Base-by-base conservation (phyloP, 2,888 invertebrate species). In the Andrena flavipes region DNA sequence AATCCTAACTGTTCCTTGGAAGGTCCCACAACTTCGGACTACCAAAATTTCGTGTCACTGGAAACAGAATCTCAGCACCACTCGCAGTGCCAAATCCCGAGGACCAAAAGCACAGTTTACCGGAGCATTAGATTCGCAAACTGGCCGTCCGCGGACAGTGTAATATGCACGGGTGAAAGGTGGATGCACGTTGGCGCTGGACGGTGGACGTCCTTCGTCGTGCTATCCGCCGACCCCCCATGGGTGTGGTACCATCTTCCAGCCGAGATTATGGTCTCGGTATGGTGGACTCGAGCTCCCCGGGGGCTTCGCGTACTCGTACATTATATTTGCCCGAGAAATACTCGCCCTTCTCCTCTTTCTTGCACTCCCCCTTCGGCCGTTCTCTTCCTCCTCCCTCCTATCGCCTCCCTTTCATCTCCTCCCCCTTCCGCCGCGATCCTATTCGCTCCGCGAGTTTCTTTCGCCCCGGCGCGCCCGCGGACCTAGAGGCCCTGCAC, bases 191-290 rank as follows among this genome's bases (percentile, higher is more conserved):
- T 16, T 30, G 30, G 42, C 29, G 62, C 73, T 54, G 73, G 63
- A 42, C 60, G 68, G 16, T 67, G 42, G 30, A 35, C 81, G 76
- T 65, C 72, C 75, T 65, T 48, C 78, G 64, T 68, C 68, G 29
- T 64, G 76, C 48, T 73, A 69, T 79, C 75, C 76, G 30, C 68
- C 85, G 87, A 89, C 90, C 90, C 89, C 90, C 90, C 88, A 88
- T 89, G 89, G 90, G 91, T 89, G 91, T 89, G 90, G 90, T 89
- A 87, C 89, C 88, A 87, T 90, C 89, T 86, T 87, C 89, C 76
- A 84, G 73, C 48, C 71, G 80, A 88, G 88, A 88, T 88, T 88
- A 88, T 84, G 84, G 85, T 82, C 88, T 74, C 78, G 82, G 80
- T 71, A 80, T 74, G 59, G 76, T 78, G 78, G 87, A 87, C 86